Evolutionary conservation across 2,113 vertebrate species (phyloP), one percentile per base, ranked within the genome.

Genomic region (Oncorhynchus keta): DNA sequence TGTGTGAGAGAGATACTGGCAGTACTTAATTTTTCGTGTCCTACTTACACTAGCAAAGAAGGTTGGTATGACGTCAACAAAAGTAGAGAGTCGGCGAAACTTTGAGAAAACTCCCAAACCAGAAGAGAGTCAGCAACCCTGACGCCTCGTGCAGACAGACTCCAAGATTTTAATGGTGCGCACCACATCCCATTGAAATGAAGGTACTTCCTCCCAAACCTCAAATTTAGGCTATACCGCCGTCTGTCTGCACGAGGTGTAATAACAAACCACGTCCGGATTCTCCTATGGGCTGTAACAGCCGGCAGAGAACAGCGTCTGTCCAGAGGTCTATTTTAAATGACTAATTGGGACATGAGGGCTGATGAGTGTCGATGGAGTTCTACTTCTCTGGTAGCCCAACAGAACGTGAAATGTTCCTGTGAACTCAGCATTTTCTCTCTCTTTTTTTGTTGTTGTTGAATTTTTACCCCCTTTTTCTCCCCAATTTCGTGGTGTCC

Each of bases 341-440:
- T n/a, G 6, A 45, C 51, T 16, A 26, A 30, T 35, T 11, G 4
- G 22, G 3, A 30, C 7, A 20, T 5, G 49, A 49, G 9, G 51
- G 70, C 70, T 68, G 59, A 3, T 24, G 68, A 12, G 68, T 24
- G 7, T 49, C n/a, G n/a, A n/a, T 72, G 18, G 49, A 16, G 39
- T 68, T 68, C 81, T 83, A 77, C 6, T 32, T 20, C 9, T 49
- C 72, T 9, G 78, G 74, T 80, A 71, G 76, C 55, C 72, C 18
- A n/a, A 68, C 65, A 81, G 86, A 76, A 64, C n/a, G 0, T n/a
- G 3, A 70, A 80, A 76, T 22, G 76, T 84, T 89, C 86, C 72
- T 28, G 70, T 76, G 0, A 79, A 70, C 77, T 90, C 87, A 84
- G 90, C 89, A 86, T 82, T 87, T 89, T 87, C 72, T 78, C 72